Evolutionary conservation across 2,888 invertebrate genomes (phyloP).

Genomic region (Drosophila recens): DNA sequence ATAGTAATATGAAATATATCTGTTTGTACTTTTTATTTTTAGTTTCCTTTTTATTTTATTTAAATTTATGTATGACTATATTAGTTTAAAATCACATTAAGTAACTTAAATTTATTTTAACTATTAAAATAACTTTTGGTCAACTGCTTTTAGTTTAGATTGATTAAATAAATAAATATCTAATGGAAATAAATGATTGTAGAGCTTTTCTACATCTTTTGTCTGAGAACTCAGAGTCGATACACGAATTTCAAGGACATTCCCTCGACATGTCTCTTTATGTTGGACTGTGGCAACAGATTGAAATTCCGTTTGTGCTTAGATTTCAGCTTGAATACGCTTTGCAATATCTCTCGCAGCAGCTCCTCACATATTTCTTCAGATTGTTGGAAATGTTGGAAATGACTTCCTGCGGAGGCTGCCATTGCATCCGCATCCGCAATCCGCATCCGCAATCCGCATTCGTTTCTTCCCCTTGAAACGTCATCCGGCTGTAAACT

Average conservation of each 20-base stretch:
- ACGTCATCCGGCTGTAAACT: conserved; percentile 60
- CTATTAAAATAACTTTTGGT: too few relatives aligned
- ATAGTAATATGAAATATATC: too few relatives aligned
- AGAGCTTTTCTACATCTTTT: too few relatives aligned
- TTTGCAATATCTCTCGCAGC: conserved; percentile 15
- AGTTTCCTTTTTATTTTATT: too few relatives aligned
- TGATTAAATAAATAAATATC: too few relatives aligned
- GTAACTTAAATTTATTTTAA: too few relatives aligned
- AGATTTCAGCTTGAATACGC: conserved; percentile 31
- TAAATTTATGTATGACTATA: too few relatives aligned
- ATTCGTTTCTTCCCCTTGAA: neutral
- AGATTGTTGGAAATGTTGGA: conserved; percentile 65
- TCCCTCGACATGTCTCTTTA: neutral
- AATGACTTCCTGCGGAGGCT: conserved; percentile 70
- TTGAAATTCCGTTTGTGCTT: conserved; percentile 43
- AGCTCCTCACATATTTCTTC: conserved; percentile 34
- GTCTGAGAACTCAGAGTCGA: neutral
- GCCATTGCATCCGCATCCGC: conserved; percentile 33
- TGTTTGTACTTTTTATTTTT: too few relatives aligned
- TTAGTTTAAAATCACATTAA: too few relatives aligned
- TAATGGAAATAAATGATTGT: too few relatives aligned
- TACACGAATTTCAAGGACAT: neutral
- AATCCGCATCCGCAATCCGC: conserved; percentile 9
- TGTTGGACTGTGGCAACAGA: conserved; percentile 6
- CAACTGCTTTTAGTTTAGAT: too few relatives aligned